A percentile compares a stretch with the other conserved stretches of the same genome.
phyloP scores from a whole-genome alignment of 2,888 invertebrate genomes.

The Sylvicola fuscatus region DNA sequence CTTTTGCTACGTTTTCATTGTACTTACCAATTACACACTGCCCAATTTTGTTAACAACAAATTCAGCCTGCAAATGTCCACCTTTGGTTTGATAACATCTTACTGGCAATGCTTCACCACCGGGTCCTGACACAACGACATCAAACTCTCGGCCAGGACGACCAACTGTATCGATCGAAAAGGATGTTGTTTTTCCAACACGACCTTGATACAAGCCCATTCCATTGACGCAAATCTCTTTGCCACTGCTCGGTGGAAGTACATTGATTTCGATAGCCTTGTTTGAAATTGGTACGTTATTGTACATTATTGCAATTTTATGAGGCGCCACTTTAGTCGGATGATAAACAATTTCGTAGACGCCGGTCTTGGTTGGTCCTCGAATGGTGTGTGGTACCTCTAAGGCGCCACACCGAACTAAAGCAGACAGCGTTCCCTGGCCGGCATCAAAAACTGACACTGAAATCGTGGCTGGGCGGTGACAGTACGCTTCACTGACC shows the following conservation, averaged over 20 bases:
- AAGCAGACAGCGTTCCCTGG: constrained; percentile 59
- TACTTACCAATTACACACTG: constrained; percentile 40
- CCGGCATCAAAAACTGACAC: constrained; percentile 67
- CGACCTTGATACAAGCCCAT: constrained; percentile 71
- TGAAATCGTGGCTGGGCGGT: constrained; percentile 59
- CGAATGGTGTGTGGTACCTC: constrained; percentile 67
- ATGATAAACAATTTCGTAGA: constrained; percentile 72
- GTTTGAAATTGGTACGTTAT: constrained; percentile 48
- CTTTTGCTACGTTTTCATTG: not conserved
- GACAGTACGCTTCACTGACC: constrained; percentile 57
- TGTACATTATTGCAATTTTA: constrained; percentile 65
- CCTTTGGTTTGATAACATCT: constrained; percentile 92
- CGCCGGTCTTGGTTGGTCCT: constrained; percentile 43
- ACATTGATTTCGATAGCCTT: constrained; percentile 35
- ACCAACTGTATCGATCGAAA: constrained; percentile 75
- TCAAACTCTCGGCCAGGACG: constrained; percentile 75
- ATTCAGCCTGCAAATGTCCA: constrained; percentile 87
- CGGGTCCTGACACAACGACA: constrained; percentile 69
- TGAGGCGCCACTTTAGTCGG: constrained; percentile 77
- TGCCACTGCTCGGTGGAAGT: constrained; percentile 41
- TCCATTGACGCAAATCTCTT: constrained; percentile 51
- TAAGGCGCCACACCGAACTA: constrained; percentile 60
- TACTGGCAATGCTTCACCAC: constrained; percentile 64
- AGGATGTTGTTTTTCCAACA: constrained; percentile 61
- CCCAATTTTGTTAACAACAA: constrained; percentile 58